Evolutionary conservation across 2,113 vertebrate genomes (phyloP).

Genomic region (Lepus americanus): DNA sequence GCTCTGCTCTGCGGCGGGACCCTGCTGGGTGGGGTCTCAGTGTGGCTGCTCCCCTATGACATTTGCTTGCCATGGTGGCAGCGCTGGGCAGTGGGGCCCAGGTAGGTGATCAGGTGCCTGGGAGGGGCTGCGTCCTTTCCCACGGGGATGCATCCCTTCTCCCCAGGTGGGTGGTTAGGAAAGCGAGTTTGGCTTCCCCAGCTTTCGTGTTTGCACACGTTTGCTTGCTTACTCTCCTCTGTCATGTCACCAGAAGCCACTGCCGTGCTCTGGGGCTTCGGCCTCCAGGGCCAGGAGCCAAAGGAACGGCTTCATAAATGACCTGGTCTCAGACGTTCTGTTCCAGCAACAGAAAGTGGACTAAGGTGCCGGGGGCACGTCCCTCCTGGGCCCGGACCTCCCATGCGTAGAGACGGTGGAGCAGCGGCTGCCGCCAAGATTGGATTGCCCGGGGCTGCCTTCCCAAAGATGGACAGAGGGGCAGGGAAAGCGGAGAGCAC

Average conservation of each 20-base stretch:
- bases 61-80: too few relatives aligned
- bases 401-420: fast-evolving
- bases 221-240: too few relatives aligned
- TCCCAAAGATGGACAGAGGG: fast-evolving
- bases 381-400: neutral
- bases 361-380: too few relatives aligned
- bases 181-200: neutral
- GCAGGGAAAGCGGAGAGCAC: neutral
- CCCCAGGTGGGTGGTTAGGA: too few relatives aligned
- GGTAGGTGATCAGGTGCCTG: too few relatives aligned
- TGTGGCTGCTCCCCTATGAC: too few relatives aligned
- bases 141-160: neutral
- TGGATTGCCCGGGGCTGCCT: neutral
- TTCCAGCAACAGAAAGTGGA: neutral
- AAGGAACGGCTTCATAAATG: neutral
- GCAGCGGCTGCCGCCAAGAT: fast-evolving
- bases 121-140: neutral
- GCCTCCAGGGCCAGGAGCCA: too few relatives aligned
- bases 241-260: neutral
- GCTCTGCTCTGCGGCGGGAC: neutral
- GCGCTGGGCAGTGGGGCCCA: neutral
- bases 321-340: neutral
- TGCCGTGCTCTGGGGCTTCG: neutral
- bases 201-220: neutral
- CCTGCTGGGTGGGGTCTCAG: too few relatives aligned